Percentiles rank a stretch among this genome's conserved stretches.
These are phyloP conservation scores for Batillaria attramentaria DNA, from an alignment of 1,140 invertebrate genomes.

Conservation along the genomic window DNA sequence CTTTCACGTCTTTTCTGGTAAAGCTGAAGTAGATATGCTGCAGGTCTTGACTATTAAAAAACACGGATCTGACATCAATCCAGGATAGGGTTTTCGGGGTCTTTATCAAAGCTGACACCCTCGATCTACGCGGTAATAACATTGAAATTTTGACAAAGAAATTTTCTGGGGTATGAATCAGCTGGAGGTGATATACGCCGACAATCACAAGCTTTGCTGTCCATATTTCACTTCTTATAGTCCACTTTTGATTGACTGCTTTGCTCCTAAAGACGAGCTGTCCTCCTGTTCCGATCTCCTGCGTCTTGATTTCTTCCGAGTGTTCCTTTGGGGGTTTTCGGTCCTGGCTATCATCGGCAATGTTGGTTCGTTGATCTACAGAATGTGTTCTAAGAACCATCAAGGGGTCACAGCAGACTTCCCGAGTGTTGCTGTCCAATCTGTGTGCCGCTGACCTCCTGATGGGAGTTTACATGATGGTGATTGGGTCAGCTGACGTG, in stretches of 20 bases:
- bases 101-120: too few relatives aligned
- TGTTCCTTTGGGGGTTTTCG: conserved; percentile 45
- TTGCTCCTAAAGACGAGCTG: conserved; percentile 38
- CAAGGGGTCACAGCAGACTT: too few relatives aligned
- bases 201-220: conserved; percentile 46
- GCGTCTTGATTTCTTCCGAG: conserved; percentile 28
- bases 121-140: too few relatives aligned
- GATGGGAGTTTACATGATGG: too few relatives aligned
- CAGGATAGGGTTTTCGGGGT: too few relatives aligned
- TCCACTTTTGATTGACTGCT: conserved; percentile 13
- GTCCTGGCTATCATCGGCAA: conserved; percentile 47
- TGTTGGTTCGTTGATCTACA: conserved; percentile 26
- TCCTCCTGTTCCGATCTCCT: conserved; percentile 55
- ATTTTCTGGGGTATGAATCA: not conserved
- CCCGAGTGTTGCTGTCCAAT: too few relatives aligned
- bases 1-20: too few relatives aligned
- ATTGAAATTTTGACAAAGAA: not conserved
- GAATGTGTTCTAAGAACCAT: conserved; percentile 21
- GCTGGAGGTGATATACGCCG: conserved; percentile 29
- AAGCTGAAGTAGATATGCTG: too few relatives aligned
- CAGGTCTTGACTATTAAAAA: too few relatives aligned
- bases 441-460: too few relatives aligned
- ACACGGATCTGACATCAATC: too few relatives aligned
- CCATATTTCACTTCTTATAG: conserved; percentile 21
- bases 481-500: too few relatives aligned